Percentiles rank a stretch among this genome's conserved stretches.
phyloP scores from a whole-genome alignment of 2,113 vertebrate species.

The Regulus satrapa region DNA sequence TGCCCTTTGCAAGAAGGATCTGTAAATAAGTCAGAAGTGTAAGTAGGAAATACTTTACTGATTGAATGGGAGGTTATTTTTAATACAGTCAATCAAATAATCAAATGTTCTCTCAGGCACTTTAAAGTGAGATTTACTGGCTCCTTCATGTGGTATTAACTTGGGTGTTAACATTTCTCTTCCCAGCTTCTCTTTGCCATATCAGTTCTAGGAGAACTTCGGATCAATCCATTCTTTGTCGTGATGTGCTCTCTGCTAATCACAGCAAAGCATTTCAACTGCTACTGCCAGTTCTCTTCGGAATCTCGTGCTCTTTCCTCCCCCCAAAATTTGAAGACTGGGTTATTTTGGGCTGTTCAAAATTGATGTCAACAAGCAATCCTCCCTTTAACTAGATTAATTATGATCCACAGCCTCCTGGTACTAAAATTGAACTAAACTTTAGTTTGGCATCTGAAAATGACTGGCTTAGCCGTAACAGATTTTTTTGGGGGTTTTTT shows the following conservation, averaged over 20 bases:
- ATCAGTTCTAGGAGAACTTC: neutral
- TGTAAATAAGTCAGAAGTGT: neutral
- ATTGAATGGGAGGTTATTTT: neutral
- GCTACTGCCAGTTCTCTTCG: neutral
- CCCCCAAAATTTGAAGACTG: neutral
- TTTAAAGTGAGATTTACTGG: neutral
- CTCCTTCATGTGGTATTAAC: neutral
- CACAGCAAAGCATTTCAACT: neutral
- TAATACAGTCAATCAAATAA: neutral
- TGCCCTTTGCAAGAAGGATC: neutral
- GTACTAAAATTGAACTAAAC: slow-evolving; percentile 42
- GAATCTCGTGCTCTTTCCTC: neutral
- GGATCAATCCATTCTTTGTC: neutral
- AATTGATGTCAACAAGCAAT: slow-evolving; percentile 18
- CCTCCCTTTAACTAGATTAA: neutral
- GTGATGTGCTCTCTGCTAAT: neutral
- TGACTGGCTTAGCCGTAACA: slow-evolving; percentile 2
- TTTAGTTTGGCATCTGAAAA: slow-evolving; percentile 35
- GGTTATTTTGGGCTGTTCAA: neutral
- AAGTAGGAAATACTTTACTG: neutral
- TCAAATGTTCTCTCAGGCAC: neutral
- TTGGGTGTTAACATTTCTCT: neutral
- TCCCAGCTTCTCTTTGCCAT: neutral
- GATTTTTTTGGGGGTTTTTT: no score
- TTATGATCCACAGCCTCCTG: neutral